These are phyloP conservation scores for Petrophora chlorosata DNA, from an alignment of 2,888 invertebrate species.

Conservation along the genomic window DNA sequence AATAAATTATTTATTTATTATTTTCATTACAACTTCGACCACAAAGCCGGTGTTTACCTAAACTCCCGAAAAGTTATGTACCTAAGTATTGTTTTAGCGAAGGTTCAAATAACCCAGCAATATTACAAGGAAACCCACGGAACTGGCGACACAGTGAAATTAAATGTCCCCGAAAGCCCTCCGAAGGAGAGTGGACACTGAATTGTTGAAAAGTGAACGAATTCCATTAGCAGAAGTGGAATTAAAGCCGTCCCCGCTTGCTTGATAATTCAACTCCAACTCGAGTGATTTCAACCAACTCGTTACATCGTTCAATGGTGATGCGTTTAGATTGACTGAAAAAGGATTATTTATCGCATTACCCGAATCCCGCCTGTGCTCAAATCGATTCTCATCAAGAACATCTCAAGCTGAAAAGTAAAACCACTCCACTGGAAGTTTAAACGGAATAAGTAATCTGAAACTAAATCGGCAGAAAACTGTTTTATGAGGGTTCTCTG, in stretches of 20 bases:
- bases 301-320: slow-evolving; percentile 46
- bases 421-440: slow-evolving; percentile 8
- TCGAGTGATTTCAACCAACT: slow-evolving; percentile 50
- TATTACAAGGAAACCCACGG: neutral
- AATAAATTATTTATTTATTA: no score
- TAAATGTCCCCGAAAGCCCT: slow-evolving; percentile 42
- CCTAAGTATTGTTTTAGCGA: no score
- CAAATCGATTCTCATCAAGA: slow-evolving; percentile 20
- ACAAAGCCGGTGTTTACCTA: no score
- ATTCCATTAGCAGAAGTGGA: slow-evolving; percentile 67
- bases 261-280: slow-evolving; percentile 55
- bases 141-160: slow-evolving; percentile 20
- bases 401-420: slow-evolving; percentile 15
- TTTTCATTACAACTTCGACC: no score
- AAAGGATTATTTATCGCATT: slow-evolving; percentile 31
- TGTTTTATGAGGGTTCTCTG: no score
- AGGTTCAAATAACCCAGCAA: neutral
- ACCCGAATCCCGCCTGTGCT: slow-evolving; percentile 1
- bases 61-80: no score
- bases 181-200: slow-evolving; percentile 57
- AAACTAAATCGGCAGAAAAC: slow-evolving; percentile 4
- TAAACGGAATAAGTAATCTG: slow-evolving; percentile 7
- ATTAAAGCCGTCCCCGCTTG: slow-evolving; percentile 53
- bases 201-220: slow-evolving; percentile 66
- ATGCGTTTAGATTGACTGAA: slow-evolving; percentile 43